Evolutionary conservation across 2,888 invertebrate species (phyloP).

Genomic region (Sinohyriopsis cumingii): DNA sequence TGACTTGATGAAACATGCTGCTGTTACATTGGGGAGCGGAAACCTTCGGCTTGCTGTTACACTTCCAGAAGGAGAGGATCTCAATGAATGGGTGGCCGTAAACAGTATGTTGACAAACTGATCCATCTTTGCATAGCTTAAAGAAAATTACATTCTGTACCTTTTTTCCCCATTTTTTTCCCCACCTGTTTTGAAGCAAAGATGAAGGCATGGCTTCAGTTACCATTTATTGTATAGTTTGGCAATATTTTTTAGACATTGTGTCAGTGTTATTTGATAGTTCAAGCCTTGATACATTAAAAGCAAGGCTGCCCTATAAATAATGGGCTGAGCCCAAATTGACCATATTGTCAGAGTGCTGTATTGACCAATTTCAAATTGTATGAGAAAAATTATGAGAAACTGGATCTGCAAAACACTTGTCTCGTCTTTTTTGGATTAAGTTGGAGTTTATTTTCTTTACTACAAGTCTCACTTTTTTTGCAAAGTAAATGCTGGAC

Average conservation of each 20-base stretch:
- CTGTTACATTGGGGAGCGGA: slow-evolving; percentile 97
- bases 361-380: too few species aligned
- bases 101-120: slow-evolving; percentile 85
- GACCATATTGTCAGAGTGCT: too few species aligned
- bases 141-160: not conserved
- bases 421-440: too few species aligned
- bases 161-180: not conserved
- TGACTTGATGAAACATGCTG: slow-evolving; percentile 95
- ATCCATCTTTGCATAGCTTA: not conserved
- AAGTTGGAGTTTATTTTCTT: too few species aligned
- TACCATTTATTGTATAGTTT: not conserved
- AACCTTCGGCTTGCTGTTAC: slow-evolving; percentile 96
- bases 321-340: too few species aligned
- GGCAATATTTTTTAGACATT: not conserved
- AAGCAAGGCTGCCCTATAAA: too few species aligned
- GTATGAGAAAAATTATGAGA: too few species aligned
- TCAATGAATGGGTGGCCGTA: slow-evolving; percentile 99
- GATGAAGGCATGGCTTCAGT: not conserved
- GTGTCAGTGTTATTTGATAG: too few species aligned
- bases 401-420: too few species aligned
- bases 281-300: too few species aligned
- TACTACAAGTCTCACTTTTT: too few species aligned
- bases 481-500: too few species aligned
- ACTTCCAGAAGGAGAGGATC: slow-evolving; percentile 98
- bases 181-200: not conserved